Conservation (phyloP, 1,140 invertebrate genomes). For the Thereuonema tuberculata region DNA sequence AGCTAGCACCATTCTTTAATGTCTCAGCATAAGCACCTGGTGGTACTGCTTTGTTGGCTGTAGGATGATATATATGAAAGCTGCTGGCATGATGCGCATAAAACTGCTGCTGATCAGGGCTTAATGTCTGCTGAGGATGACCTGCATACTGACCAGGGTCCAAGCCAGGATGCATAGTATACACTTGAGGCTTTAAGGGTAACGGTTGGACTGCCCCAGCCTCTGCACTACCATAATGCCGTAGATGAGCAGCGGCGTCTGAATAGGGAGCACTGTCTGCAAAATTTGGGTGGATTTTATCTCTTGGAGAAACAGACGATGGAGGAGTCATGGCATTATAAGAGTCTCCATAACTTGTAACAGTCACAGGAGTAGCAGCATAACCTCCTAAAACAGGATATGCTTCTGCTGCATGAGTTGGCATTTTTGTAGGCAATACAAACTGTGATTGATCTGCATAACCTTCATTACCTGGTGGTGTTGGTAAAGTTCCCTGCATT, state of each 20-base stretch:
- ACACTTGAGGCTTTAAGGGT: constrained; percentile 78
- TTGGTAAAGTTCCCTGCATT: constrained; percentile 54
- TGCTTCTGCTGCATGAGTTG: background rate
- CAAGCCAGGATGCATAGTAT: constrained; percentile 26
- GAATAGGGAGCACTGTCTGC: constrained; percentile 43
- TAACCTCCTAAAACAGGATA: constrained; percentile 19
- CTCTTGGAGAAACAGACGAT: constrained; percentile 80
- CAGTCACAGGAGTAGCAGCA: constrained; percentile 14
- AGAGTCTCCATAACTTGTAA: constrained; percentile 24
- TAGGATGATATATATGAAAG: constrained; percentile 74
- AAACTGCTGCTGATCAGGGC: constrained; percentile 60
- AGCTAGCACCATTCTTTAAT: constrained; percentile 41
- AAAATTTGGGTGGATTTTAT: constrained; percentile 45
- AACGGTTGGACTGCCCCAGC: constrained; percentile 45
- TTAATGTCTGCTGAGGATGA: constrained; percentile 32
- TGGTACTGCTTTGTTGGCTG: constrained; percentile 37
- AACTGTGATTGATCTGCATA: constrained; percentile 38
- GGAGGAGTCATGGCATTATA: constrained; percentile 85
- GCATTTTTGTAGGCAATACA: constrained; percentile 16
- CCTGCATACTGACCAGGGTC: background rate
- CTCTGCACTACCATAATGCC: constrained; percentile 16
- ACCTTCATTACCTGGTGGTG: constrained; percentile 55
- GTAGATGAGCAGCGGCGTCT: constrained; percentile 29
- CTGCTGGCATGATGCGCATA: constrained; percentile 61
- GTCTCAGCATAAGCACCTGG: constrained; percentile 39